A percentile compares a stretch with the other conserved stretches of the same genome.
Evolutionary conservation across 2,888 invertebrate genomes (phyloP).

Genomic region (Entomobrya proxima): DNA sequence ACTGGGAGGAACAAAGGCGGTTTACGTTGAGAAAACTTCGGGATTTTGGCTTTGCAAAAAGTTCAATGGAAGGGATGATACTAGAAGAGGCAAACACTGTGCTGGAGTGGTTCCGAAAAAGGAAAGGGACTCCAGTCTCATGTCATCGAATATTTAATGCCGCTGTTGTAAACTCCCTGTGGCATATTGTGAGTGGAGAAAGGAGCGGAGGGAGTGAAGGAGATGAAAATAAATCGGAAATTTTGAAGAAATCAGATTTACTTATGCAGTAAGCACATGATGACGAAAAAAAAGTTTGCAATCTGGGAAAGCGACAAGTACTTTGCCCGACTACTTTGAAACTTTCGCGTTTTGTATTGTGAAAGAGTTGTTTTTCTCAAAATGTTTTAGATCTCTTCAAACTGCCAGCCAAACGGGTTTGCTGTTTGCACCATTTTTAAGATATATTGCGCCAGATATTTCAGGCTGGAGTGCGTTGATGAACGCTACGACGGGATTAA

Average conservation of each 20-base stretch:
- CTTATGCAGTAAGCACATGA: conserved; percentile 32
- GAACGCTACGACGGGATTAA: neutral
- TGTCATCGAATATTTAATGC: conserved; percentile 39
- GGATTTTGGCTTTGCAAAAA: conserved; percentile 54
- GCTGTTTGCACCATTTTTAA: conserved; percentile 58
- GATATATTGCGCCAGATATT: conserved; percentile 37
- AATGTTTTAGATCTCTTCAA: conserved; percentile 3
- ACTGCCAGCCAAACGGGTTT: conserved; percentile 14
- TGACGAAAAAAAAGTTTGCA: conserved; percentile 3
- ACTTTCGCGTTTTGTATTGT: neutral
- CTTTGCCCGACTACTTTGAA: neutral
- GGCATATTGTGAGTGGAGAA: conserved; percentile 55
- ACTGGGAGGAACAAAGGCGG: conserved; percentile 44
- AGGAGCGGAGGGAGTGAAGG: conserved; percentile 23
- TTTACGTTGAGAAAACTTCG: conserved; percentile 40
- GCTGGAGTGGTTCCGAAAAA: conserved; percentile 20
- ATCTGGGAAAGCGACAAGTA: neutral
- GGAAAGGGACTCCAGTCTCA: conserved; percentile 8
- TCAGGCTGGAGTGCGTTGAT: conserved; percentile 40
- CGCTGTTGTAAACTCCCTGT: conserved; percentile 61
- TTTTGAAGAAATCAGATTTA: conserved; percentile 40
- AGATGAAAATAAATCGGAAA: conserved; percentile 28
- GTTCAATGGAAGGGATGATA: conserved; percentile 49
- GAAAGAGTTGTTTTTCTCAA: neutral
- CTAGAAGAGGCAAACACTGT: conserved; percentile 27